These are phyloP conservation scores for Cataglyphis altisquamis DNA, from an alignment of 2,888 invertebrate genomes.

Conservation along the genomic window DNA sequence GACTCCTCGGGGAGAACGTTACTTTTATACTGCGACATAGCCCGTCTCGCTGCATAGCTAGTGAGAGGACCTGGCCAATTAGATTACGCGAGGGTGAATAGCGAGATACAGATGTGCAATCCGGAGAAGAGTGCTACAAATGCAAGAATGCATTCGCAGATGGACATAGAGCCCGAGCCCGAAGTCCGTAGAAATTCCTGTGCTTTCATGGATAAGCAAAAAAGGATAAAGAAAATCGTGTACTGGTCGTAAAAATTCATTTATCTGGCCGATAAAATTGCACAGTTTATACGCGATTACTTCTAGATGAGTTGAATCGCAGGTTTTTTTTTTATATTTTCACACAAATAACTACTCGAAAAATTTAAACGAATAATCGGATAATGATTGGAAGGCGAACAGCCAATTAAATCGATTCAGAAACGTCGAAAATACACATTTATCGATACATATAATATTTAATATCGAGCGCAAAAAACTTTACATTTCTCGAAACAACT, in stretches of 20 bases:
- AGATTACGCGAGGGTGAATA: slow-evolving; percentile 20
- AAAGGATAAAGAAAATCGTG: neutral
- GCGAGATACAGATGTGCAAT: neutral
- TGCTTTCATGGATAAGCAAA: neutral
- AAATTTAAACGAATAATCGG: neutral
- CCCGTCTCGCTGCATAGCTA: neutral
- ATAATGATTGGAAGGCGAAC: neutral
- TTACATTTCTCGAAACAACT: neutral
- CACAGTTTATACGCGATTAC: neutral
- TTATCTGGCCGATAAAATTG: neutral
- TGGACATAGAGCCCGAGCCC: too few relatives aligned
- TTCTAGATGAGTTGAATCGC: neutral
- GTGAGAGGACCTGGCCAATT: slow-evolving; percentile 11
- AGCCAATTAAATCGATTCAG: neutral
- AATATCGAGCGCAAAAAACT: neutral
- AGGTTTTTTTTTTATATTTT: neutral
- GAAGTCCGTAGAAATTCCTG: neutral
- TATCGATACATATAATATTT: neutral
- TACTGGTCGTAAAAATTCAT: neutral
- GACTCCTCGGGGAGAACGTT: slow-evolving; percentile 10
- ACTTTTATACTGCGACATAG: slow-evolving; percentile 5
- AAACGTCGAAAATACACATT: neutral
- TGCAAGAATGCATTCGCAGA: neutral
- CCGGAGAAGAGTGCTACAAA: neutral
- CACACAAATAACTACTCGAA: neutral